A percentile compares a stretch with the other conserved stretches of the same genome.
Evolutionary conservation across 2,888 invertebrate genomes (phyloP).

Genomic region (Auanema sp.): DNA sequence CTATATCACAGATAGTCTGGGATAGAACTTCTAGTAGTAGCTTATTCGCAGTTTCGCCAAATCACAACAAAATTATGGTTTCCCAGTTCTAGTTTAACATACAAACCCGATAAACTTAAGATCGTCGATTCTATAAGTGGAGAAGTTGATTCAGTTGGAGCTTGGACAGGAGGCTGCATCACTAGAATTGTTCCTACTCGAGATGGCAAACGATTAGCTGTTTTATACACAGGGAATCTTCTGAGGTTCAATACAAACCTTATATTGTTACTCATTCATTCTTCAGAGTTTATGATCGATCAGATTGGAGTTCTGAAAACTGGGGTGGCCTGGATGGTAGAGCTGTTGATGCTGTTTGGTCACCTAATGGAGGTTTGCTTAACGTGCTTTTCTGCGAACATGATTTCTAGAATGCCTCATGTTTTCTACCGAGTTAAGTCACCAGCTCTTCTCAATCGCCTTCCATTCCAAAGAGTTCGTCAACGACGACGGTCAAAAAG

Average conservation of each 20-base stretch:
- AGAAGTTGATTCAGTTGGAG: constrained; percentile 9
- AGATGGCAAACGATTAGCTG: constrained; percentile 13
- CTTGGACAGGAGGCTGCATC: constrained; percentile 5
- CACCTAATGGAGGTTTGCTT: constrained; percentile 8
- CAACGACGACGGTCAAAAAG: no score
- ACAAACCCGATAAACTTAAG: neutral
- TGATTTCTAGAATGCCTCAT: no score
- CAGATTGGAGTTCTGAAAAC: constrained; percentile 14
- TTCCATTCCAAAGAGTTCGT: no score
- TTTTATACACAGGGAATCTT: constrained; percentile 10
- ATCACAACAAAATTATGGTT: constrained; percentile 14
- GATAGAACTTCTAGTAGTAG: constrained; percentile 9
- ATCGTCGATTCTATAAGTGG: constrained; percentile 7
- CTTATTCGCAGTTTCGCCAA: constrained; percentile 7
- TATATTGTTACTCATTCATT: neutral
- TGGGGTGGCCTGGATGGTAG: constrained; percentile 7
- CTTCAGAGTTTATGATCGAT: constrained; percentile 13
- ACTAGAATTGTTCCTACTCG: constrained; percentile 9
- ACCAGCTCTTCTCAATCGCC: neutral
- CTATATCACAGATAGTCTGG: constrained; percentile 11
- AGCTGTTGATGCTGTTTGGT: constrained; percentile 15
- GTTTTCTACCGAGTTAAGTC: neutral
- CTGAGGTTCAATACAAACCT: neutral
- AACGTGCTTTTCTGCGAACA: no score
- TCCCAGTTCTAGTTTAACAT: neutral